Base-by-base conservation (phyloP, 2,888 invertebrate species). In the Pedicia rivosa region DNA sequence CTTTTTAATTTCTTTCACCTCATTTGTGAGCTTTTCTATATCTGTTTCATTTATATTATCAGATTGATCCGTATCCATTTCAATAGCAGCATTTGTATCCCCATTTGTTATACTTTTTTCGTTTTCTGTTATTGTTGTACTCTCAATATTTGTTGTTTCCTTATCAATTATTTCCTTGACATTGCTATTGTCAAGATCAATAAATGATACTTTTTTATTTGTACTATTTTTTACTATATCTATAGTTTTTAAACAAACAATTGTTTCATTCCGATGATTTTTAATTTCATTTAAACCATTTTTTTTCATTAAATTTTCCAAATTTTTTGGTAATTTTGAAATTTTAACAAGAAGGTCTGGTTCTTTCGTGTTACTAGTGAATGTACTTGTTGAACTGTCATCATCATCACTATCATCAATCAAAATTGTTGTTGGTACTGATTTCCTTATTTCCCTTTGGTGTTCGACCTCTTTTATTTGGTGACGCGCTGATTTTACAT, bases 261-360 rank as follows among this genome's bases (percentile, higher is more conserved):
- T 25, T 26, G 26, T 26, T 26, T 26, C 13, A 35, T 35, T 35
- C n/a, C 25, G n/a, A 17, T 26, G 25, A 26, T 37, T 30, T 7
- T 8, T 35, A 20, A 31, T 40, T 25, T 35, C 35, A 10, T 17
- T 35, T 8, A 35, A 14, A 29, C 27, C 27, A 29, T 36, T 6
- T 13, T 12, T 29, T 22, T 29, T 27, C 22, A 29, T 36, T 22
- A 36, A 16, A 17, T 29, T 22, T 27, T 15, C 15, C 9, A 22
- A 29, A 29, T 29, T 36, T 19, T 35, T 15, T 15, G 35, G 35
- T 26, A 35, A 26, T 35, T 35, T 35, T n/a, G 25, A 26, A 4
- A 35, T 17, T 25, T 25, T 35, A 26, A 35, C 26, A 17, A 10
- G n/a, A n/a, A 10, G 8, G n/a, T 24, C 8, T 24, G 5, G 5